Evolutionary conservation across 2,888 invertebrate species (phyloP).

Genomic region (Drosophila affinis): DNA sequence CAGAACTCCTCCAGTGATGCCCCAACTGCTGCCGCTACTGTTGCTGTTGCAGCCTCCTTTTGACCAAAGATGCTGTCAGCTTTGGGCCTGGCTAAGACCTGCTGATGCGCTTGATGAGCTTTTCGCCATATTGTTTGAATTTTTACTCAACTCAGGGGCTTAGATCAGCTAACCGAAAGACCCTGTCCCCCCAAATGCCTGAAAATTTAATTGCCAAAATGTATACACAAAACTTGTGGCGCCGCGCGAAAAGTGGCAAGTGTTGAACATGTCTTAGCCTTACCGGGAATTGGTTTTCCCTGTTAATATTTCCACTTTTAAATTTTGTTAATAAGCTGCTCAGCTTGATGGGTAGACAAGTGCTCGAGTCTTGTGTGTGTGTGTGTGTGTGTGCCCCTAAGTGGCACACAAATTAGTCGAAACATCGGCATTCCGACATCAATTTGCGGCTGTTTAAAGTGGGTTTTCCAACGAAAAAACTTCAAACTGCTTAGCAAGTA

Average conservation of each 20-base stretch:
- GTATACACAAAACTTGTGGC: neutral
- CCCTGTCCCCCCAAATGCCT: constrained; percentile 28
- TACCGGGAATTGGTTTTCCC: neutral
- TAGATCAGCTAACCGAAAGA: constrained; percentile 7
- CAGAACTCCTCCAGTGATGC: constrained; percentile 22
- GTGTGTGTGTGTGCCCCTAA: constrained; percentile 11
- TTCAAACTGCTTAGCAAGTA: constrained; percentile 57
- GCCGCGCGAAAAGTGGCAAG: neutral
- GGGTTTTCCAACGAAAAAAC: constrained; percentile 26
- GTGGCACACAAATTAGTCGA: constrained; percentile 46
- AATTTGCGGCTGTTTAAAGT: constrained; percentile 59
- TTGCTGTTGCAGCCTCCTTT: neutral
- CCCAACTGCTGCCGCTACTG: constrained; percentile 9
- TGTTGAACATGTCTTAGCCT: too few species aligned
- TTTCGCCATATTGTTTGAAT: constrained; percentile 70
- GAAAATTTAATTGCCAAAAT: constrained; percentile 48
- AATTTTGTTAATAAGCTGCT: constrained; percentile 30
- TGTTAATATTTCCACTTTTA: neutral
- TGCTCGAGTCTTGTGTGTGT: constrained; percentile 7
- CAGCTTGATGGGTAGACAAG: constrained; percentile 13
- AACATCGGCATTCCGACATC: constrained; percentile 33
- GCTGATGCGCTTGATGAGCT: constrained; percentile 73
- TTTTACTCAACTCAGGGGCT: constrained; percentile 56
- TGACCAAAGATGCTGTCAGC: constrained; percentile 44
- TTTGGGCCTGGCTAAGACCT: constrained; percentile 59